phyloP scores from a whole-genome alignment of 2,113 vertebrate genomes.

The Phalacrocorax brasilianus region DNA sequence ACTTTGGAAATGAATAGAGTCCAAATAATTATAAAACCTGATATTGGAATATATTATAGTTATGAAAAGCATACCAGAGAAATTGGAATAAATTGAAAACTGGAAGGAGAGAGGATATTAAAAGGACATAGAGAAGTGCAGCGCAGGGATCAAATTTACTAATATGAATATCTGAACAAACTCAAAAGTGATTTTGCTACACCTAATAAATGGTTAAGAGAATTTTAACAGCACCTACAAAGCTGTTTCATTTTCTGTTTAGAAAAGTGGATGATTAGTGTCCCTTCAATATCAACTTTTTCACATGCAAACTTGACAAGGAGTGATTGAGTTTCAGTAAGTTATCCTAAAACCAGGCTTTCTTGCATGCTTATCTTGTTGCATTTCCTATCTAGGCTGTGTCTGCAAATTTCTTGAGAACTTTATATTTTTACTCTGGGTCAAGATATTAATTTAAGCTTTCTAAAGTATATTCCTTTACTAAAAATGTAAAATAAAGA shows the following conservation, averaged over 20 bases:
- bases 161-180: slow-evolving; percentile 5
- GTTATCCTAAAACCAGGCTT: neutral
- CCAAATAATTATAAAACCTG: slow-evolving; percentile 38
- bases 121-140: neutral
- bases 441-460: neutral
- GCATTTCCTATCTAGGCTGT: neutral
- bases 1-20: slow-evolving; percentile 27
- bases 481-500: neutral
- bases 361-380: neutral
- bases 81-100: slow-evolving; percentile 41
- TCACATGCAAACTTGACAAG: neutral
- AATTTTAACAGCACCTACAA: neutral
- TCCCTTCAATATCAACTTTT: neutral
- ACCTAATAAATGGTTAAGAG: neutral
- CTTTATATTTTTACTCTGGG: neutral
- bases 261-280: neutral
- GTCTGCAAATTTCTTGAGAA: neutral
- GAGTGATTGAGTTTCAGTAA: neutral
- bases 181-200: neutral
- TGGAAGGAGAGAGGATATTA: slow-evolving; percentile 18
- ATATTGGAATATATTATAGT: slow-evolving; percentile 18
- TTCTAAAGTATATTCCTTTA: neutral
- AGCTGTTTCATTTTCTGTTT: neutral
- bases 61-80: slow-evolving; percentile 7
- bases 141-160: slow-evolving; percentile 13